phyloP scores from a whole-genome alignment of 2,113 vertebrate species.

The Puffinus mauretanicus region DNA sequence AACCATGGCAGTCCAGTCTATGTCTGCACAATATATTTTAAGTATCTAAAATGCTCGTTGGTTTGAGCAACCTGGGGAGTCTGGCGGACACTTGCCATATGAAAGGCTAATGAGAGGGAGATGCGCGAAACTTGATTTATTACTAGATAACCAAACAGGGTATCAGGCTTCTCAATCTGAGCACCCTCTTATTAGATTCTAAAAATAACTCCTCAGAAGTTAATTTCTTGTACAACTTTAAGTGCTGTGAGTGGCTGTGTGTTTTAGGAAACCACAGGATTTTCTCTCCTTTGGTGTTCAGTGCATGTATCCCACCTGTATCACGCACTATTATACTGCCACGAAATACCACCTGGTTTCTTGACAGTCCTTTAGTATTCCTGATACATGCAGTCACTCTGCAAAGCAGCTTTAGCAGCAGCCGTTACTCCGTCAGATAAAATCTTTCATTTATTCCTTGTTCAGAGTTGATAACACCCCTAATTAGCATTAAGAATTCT shows the following conservation, averaged over 20 bases:
- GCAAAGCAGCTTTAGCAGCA: background rate
- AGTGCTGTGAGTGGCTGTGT: background rate
- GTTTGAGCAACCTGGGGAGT: background rate
- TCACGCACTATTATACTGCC: background rate
- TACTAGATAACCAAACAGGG: background rate
- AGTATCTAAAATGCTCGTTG: background rate
- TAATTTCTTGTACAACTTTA: background rate
- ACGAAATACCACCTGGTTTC: background rate
- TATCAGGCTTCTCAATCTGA: background rate
- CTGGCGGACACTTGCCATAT: background rate
- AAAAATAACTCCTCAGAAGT: slow-evolving; percentile 3
- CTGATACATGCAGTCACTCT: background rate
- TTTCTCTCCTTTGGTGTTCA: background rate
- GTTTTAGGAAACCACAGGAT: background rate
- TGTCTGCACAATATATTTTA: background rate
- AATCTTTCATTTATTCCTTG: background rate
- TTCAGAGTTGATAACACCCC: background rate
- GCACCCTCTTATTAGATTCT: background rate
- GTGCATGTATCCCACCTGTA: background rate
- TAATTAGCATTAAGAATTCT: background rate
- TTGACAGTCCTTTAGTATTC: background rate
- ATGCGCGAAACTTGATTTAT: background rate
- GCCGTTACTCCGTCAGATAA: background rate
- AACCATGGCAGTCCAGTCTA: background rate
- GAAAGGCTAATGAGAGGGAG: background rate